Conservation (phyloP, 1,140 invertebrate genomes). For the Paraescarpia echinospica region DNA sequence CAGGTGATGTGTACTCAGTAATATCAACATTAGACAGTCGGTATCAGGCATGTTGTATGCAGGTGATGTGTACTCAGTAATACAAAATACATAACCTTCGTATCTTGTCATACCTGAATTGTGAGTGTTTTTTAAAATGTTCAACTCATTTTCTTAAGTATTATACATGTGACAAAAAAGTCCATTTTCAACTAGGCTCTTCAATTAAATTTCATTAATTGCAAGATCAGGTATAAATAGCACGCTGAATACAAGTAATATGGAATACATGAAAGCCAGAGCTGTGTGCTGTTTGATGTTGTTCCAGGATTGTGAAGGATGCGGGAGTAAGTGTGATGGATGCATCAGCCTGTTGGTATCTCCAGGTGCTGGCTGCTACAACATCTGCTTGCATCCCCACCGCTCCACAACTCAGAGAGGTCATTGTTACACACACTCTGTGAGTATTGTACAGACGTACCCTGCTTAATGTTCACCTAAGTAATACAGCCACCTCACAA, state of each 20-base stretch:
- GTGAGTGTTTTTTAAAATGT: too few relatives aligned
- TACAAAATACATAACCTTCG: too few relatives aligned
- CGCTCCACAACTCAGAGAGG: conserved; percentile 41
- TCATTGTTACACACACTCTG: conserved; percentile 49
- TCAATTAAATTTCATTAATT: not conserved
- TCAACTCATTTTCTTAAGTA: too few relatives aligned
- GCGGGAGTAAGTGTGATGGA: conserved; percentile 51
- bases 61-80: too few relatives aligned
- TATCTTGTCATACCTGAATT: too few relatives aligned
- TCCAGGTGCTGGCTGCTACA: conserved; percentile 39
- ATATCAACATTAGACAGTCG: too few relatives aligned
- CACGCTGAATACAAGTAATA: not conserved
- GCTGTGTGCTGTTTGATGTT: conserved; percentile 6
- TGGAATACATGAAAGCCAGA: not conserved
- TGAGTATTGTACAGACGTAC: conserved; percentile 30
- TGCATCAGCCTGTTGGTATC: conserved; percentile 53
- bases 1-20: too few relatives aligned
- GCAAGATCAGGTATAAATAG: not conserved
- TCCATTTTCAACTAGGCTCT: too few relatives aligned
- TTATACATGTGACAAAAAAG: too few relatives aligned
- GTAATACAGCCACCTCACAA: too few relatives aligned
- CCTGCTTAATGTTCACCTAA: too few relatives aligned
- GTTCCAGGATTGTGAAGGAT: conserved; percentile 49
- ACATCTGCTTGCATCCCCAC: conserved; percentile 40
- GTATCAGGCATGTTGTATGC: too few relatives aligned